phyloP scores from a whole-genome alignment of 2,888 invertebrate species.

The Sarcophaga caerulescens region DNA sequence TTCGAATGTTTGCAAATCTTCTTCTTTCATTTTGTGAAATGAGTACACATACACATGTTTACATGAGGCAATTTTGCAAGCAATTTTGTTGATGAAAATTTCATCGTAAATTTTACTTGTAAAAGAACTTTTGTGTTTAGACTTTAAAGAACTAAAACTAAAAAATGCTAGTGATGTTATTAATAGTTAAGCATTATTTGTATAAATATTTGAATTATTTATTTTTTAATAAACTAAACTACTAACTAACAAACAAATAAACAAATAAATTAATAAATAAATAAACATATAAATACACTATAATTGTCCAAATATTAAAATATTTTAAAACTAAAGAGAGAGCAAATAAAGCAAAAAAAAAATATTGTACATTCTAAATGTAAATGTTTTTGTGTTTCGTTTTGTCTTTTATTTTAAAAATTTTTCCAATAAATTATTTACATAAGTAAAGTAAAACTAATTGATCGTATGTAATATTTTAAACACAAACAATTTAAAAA shows the following conservation, averaged over 20 bases:
- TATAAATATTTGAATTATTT: slow-evolving; percentile 60
- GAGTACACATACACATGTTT: too few species aligned
- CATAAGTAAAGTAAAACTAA: slow-evolving; percentile 47
- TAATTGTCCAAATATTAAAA: slow-evolving; percentile 61
- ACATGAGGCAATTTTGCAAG: not conserved
- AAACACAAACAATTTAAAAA: slow-evolving; percentile 27
- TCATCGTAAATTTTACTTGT: too few species aligned
- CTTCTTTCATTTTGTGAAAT: too few species aligned
- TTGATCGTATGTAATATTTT: slow-evolving; percentile 54
- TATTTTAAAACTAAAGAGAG: slow-evolving; percentile 39
- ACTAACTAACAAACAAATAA: not conserved
- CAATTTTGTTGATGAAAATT: slow-evolving; percentile 14
- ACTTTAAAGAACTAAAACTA: slow-evolving; percentile 27
- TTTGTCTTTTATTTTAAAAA: too few species aligned
- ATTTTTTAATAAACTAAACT: slow-evolving; percentile 15
- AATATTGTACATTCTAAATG: slow-evolving; percentile 58
- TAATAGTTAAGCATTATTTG: slow-evolving; percentile 63
- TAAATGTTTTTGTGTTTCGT: slow-evolving; percentile 47
- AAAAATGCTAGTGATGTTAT: slow-evolving; percentile 71
- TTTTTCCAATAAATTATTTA: slow-evolving; percentile 52
- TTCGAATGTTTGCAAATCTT: not conserved
- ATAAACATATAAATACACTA: slow-evolving; percentile 31
- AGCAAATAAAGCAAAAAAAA: not conserved
- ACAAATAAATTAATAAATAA: slow-evolving; percentile 46
- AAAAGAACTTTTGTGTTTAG: slow-evolving; percentile 18